Percentiles rank a stretch among this genome's conserved stretches.
Evolutionary conservation across 2,888 invertebrate genomes (phyloP).

Genomic region (Oscheius sp.): DNA sequence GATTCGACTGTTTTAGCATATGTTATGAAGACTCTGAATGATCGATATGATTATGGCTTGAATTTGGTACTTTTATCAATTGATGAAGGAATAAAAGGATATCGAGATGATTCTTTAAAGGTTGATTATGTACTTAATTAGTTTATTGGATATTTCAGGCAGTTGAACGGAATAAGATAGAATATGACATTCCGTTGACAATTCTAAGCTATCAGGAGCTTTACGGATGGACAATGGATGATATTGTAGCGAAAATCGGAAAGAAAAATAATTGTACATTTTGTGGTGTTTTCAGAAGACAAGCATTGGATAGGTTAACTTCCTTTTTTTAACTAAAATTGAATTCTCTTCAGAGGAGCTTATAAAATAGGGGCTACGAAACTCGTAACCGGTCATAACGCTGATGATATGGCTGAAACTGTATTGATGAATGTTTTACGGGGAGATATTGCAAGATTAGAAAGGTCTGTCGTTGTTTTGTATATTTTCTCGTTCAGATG

Average conservation of each 20-base stretch:
- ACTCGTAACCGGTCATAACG: slow-evolving; percentile 85
- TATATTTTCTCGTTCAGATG: slow-evolving; percentile 35
- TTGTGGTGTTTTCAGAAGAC: slow-evolving; percentile 82
- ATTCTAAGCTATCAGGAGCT: slow-evolving; percentile 90
- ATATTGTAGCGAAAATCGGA: slow-evolving; percentile 83
- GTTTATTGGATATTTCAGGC: slow-evolving; percentile 32
- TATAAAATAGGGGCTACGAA: slow-evolving; percentile 86
- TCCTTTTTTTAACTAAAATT: background rate
- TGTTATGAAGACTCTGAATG: slow-evolving; percentile 83
- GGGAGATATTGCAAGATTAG: slow-evolving; percentile 91
- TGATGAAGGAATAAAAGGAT: slow-evolving; percentile 92
- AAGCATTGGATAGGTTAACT: slow-evolving; percentile 80
- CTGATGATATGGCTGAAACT: slow-evolving; percentile 93
- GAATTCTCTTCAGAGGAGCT: slow-evolving; percentile 88
- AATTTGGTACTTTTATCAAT: slow-evolving; percentile 90
- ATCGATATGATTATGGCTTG: slow-evolving; percentile 87
- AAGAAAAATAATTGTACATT: slow-evolving; percentile 89
- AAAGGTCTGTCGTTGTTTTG: slow-evolving; percentile 77
- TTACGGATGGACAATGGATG: slow-evolving; percentile 99
- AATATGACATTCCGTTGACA: slow-evolving; percentile 91
- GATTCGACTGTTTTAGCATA: slow-evolving; percentile 98
- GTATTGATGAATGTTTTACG: slow-evolving; percentile 79
- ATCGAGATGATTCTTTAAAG: slow-evolving; percentile 91
- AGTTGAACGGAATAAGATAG: slow-evolving; percentile 90
- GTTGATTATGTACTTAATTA: background rate